Base-by-base conservation (phyloP, 92 coral and sea anemone species). In the Isaurus tuberculatus region DNA sequence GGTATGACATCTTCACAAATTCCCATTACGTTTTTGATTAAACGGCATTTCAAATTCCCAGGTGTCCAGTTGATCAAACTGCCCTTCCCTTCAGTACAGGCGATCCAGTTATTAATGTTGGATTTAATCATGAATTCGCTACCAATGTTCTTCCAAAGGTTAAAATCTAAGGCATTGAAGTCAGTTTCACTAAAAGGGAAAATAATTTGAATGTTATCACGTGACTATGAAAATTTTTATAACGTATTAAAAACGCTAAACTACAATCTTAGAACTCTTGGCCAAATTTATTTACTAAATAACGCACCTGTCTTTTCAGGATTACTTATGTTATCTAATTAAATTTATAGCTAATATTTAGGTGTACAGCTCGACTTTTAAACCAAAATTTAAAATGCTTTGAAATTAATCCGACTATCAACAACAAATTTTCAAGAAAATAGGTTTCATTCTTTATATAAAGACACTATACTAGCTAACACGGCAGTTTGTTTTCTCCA, bases 51-150 rank as follows among this genome's bases (percentile, higher is more conserved):
- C 25, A 86, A 60, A 23, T 72, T 57, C 9, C 89, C 89, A 2
- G 16, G 4, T 14, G 46, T 72, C 80, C 72, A 46, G 2, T 68
- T 77, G 14, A 88, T 75, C 37, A 88, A 81, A 31, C 85, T 83
- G 4, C 91, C 91, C 3, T 26, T 57, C 25, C 73, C 80, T 2
- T 81, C 84, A 9, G 70, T 26, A 40, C 91, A 88, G 25, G 83
- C 64, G 4, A 83, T 75, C 90, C 90, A 87, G 32, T 87, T 83
- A 26, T 87, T 87, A 75, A 87, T 82, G 68, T 82, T 82, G 23
- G 91, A 88, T 79, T 79, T 88, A 72, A 88, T 61, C 31, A 88
- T 80, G 30, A 88, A 83, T 14, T 81, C 83, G 29, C 42, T 58
- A 37, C 90, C 90, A 22, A 81, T 48, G 2, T 29, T 17, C 32